phyloP scores from a whole-genome alignment of 2,888 invertebrate genomes.

The Lepidochrysops patricia region DNA sequence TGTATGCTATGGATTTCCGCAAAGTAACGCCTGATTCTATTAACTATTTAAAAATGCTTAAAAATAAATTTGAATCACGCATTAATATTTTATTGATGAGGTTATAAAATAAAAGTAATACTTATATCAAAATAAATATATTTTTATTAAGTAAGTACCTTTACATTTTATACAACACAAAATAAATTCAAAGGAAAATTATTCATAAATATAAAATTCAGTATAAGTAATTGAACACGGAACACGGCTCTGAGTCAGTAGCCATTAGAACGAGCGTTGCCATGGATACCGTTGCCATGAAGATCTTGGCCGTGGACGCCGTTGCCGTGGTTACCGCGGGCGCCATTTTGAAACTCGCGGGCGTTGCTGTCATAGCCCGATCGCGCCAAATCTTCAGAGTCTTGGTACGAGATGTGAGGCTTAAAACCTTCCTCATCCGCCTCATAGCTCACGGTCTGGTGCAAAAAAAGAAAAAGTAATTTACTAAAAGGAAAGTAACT shows the following conservation, averaged over 20 bases:
- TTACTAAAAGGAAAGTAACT: too few species aligned
- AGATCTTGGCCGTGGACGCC: conserved; percentile 17
- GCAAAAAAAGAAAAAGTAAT: conserved; percentile 17
- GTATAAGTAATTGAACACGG: neutral
- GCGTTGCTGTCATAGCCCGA: conserved; percentile 52
- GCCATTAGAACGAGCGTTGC: conserved; percentile 25
- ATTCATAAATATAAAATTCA: neutral
- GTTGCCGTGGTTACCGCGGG: conserved; percentile 30
- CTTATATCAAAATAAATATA: neutral
- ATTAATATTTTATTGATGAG: too few species aligned
- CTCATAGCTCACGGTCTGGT: conserved; percentile 80
- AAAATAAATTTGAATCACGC: too few species aligned
- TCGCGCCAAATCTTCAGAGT: conserved; percentile 47
- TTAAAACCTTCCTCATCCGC: conserved; percentile 81
- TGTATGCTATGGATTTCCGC: too few species aligned
- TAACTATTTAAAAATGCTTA: too few species aligned
- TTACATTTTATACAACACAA: conserved; percentile 1
- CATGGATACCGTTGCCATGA: neutral
- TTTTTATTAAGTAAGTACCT: neutral
- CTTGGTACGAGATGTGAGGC: conserved; percentile 79
- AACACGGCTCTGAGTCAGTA: conserved; percentile 24
- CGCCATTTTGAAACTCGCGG: conserved; percentile 32
- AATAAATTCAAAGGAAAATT: neutral
- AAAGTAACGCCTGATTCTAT: too few species aligned
- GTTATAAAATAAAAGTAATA: neutral